Conservation (phyloP, 92 coral and sea anemone genomes). For the Phenganax stokvisi region DNA sequence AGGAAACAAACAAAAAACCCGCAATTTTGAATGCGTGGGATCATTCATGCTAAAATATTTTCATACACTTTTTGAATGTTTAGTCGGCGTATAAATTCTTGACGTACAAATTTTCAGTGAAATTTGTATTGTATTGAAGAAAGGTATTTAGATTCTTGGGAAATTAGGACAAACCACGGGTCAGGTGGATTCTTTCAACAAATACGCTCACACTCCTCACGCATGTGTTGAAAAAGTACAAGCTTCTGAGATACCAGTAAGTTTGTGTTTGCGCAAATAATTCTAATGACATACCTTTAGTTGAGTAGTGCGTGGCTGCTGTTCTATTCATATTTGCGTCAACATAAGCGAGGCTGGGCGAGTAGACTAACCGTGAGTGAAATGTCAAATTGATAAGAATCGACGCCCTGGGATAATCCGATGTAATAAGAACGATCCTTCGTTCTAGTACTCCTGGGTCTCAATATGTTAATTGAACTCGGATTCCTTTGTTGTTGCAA, state of each 20-base stretch:
- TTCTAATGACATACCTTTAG: constrained; percentile 20
- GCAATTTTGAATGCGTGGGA: too few species aligned
- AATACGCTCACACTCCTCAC: background rate
- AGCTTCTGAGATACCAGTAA: background rate
- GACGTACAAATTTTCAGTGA: too few species aligned
- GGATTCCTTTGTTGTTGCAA: background rate
- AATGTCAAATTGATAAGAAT: constrained; percentile 34
- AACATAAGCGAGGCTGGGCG: constrained; percentile 8
- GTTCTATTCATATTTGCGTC: background rate
- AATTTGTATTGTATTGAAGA: too few species aligned
- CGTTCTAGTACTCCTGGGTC: constrained; percentile 12
- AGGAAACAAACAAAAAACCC: too few species aligned
- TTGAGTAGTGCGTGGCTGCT: constrained; percentile 10
- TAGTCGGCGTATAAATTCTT: too few species aligned
- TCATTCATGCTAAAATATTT: too few species aligned
- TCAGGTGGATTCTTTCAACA: background rate
- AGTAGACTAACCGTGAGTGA: background rate
- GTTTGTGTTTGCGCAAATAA: constrained; percentile 15
- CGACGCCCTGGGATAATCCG: constrained; percentile 38
- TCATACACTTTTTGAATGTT: too few species aligned
- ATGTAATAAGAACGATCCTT: background rate
- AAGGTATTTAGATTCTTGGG: too few species aligned
- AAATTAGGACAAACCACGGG: background rate
- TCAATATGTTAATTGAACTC: background rate
- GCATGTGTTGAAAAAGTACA: constrained; percentile 5